Conservation (phyloP, 37 sponge, comb jelly and placozoan species). For the Halisarca cf. caerulea region DNA sequence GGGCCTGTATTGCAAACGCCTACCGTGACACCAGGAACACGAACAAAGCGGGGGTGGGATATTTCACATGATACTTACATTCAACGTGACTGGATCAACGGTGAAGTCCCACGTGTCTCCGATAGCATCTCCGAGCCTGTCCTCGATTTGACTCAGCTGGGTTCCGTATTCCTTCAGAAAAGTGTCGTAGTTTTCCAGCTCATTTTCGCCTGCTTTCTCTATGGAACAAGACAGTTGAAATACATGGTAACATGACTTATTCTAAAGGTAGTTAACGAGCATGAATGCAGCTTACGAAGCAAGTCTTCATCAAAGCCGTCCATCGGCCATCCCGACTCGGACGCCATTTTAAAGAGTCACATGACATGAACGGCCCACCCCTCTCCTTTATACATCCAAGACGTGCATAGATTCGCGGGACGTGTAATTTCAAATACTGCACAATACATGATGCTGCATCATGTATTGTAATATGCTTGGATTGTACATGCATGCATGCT, state of each 20-base stretch:
- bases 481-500: too few relatives aligned
- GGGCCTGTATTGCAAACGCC: too few relatives aligned
- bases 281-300: constrained; percentile 53
- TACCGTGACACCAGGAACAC: too few relatives aligned
- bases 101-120: constrained; percentile 92
- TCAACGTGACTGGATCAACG: constrained; percentile 79
- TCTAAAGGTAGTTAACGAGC: too few relatives aligned
- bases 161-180: constrained; percentile 74
- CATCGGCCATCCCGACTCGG: constrained; percentile 56
- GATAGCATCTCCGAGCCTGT: constrained; percentile 72
- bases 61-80: constrained; percentile 62
- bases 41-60: too few relatives aligned
- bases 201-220: constrained; percentile 79
- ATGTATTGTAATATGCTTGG: too few relatives aligned
- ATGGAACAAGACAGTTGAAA: background rate
- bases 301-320: constrained; percentile 78
- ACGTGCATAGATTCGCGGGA: too few relatives aligned
- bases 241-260: background rate
- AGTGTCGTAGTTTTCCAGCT: constrained; percentile 54
- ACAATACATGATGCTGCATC: too few relatives aligned
- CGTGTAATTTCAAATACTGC: too few relatives aligned
- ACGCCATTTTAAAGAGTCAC: constrained; percentile 56
- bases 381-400: too few relatives aligned
- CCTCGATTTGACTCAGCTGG: constrained; percentile 76
- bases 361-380: background rate